These are phyloP conservation scores for Columba guinea DNA, from an alignment of 2,797 vertebrate species.

Conservation along the genomic window DNA sequence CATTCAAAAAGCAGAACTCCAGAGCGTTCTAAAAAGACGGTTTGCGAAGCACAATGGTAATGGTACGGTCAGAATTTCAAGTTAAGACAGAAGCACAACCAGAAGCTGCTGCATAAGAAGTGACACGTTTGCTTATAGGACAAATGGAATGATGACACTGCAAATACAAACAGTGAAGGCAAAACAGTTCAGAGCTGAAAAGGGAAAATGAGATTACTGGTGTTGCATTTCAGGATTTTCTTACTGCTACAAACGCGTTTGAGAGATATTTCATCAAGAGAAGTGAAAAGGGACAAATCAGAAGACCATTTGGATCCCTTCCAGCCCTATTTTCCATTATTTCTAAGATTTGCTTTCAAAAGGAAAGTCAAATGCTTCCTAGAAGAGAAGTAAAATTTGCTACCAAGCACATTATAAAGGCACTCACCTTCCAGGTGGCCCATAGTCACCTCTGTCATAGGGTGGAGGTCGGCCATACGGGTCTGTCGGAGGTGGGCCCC, in stretches of 20 bases:
- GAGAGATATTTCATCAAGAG: not conserved
- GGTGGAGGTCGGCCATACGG: conserved; percentile 94
- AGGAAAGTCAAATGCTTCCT: not conserved
- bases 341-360: not conserved
- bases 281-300: not conserved
- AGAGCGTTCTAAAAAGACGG: not conserved
- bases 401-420: conserved; percentile 3
- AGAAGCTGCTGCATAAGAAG: conserved; percentile 8
- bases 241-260: not conserved
- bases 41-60: not conserved
- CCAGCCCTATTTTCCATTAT: not conserved
- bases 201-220: not conserved
- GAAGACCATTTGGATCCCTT: not conserved
- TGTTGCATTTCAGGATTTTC: not conserved
- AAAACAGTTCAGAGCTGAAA: conserved; percentile 29
- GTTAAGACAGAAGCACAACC: conserved; percentile 17
- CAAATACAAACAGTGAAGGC: not conserved
- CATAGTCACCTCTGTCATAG: conserved; percentile 96
- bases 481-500: conserved; percentile 91
- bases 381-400: not conserved
- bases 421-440: conserved; percentile 94
- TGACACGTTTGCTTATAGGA: not conserved
- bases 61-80: not conserved
- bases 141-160: not conserved
- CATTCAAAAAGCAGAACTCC: not conserved